Conservation (phyloP, 1,140 invertebrate genomes). For the Schlechtendalia chinensis region DNA sequence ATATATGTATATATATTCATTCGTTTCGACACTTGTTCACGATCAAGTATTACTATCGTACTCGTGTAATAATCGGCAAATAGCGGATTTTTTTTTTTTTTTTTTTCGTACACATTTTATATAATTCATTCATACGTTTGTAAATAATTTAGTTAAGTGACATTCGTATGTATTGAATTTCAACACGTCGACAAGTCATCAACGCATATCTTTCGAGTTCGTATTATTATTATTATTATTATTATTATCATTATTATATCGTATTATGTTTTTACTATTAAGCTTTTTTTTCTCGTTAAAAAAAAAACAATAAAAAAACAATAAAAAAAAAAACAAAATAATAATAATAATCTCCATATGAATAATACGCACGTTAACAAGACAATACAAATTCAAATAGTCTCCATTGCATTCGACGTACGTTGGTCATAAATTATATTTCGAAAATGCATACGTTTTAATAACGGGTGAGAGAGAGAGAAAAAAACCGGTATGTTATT, state of each 20-base stretch:
- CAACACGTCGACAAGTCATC: background rate
- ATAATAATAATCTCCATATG: background rate
- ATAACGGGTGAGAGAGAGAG: background rate
- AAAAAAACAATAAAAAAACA: too few relatives aligned
- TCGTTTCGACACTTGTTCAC: too few relatives aligned
- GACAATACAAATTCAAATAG: conserved; percentile 35
- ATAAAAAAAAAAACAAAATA: too few relatives aligned
- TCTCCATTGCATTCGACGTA: background rate
- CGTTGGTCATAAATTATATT: conserved; percentile 2
- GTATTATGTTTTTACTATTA: too few relatives aligned
- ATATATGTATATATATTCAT: too few relatives aligned
- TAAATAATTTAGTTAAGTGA: background rate
- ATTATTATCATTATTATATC: background rate
- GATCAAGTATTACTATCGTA: too few relatives aligned
- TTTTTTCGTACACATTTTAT: background rate
- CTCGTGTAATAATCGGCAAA: background rate
- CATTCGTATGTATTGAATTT: background rate
- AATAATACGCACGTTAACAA: background rate
- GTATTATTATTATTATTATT: background rate
- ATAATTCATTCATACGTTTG: background rate
- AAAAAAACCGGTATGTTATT: too few relatives aligned
- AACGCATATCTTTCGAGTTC: background rate
- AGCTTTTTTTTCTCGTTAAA: background rate
- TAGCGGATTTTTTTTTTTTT: background rate
- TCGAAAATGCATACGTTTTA: conserved; percentile 26